Evolutionary conservation across 2,888 invertebrate species (phyloP).

Genomic region (Branchipolynoe longqiensis): DNA sequence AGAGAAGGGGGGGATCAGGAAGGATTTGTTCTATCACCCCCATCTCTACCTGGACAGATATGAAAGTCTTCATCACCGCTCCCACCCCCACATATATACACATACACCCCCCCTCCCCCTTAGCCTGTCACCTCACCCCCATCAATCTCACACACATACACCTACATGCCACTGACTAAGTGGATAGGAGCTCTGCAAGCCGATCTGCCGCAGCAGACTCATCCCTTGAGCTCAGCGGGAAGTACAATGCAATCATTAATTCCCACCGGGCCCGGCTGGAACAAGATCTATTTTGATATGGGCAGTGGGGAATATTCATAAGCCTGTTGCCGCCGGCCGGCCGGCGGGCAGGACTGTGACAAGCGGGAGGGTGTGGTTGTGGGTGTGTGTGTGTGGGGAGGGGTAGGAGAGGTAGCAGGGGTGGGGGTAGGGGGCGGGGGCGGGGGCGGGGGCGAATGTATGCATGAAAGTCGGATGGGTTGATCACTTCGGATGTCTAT

Average conservation of each 20-base stretch:
- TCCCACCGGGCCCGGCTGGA: constrained; percentile 13
- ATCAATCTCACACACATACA: too few species aligned
- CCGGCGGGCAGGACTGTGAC: neutral
- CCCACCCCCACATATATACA: too few species aligned
- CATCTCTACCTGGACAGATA: too few species aligned
- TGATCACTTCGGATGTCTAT: neutral
- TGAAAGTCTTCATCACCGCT: too few species aligned
- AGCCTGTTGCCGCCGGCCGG: neutral
- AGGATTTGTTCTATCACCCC: too few species aligned
- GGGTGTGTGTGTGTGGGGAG: neutral
- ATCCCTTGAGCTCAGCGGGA: constrained; percentile 26
- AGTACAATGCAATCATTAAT: constrained; percentile 37
- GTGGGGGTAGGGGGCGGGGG: neutral
- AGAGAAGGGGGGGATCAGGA: too few species aligned
- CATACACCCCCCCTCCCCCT: too few species aligned
- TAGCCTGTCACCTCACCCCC: too few species aligned
- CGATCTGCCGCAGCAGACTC: neutral
- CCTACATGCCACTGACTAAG: too few species aligned
- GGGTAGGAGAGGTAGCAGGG: neutral
- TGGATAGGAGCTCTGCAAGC: neutral
- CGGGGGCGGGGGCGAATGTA: neutral
- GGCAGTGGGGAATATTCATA: constrained; percentile 22
- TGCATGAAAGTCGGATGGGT: neutral
- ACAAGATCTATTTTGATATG: constrained; percentile 46
- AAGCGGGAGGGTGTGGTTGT: neutral